Percentiles rank a stretch among this genome's conserved stretches.
Conservation (phyloP, 1,140 invertebrate species). For the Saxidomus purpurata region DNA sequence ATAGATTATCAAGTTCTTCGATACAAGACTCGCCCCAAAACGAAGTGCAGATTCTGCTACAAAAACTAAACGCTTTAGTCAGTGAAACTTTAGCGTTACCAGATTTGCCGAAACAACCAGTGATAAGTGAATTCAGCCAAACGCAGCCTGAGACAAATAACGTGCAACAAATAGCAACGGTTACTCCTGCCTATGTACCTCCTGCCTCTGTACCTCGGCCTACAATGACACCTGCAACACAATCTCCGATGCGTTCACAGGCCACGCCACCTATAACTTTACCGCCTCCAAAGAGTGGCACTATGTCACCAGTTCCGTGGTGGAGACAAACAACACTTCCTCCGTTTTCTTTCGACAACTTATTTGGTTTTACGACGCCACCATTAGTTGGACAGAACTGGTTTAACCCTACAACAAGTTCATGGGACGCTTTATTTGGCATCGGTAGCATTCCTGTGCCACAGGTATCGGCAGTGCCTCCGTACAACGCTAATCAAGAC, state of each 20-base stretch:
- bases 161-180: not conserved
- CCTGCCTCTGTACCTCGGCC: not conserved
- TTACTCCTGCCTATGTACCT: not conserved
- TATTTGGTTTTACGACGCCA: conserved; percentile 20
- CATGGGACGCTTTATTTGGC: conserved; percentile 23
- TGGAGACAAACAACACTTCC: conserved; percentile 2
- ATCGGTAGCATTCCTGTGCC: not conserved
- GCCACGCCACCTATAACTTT: not conserved
- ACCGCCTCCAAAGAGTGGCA: not conserved
- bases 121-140: not conserved
- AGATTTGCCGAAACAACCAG: not conserved
- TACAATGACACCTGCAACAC: not conserved
- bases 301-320: not conserved
- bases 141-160: not conserved
- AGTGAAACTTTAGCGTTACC: not conserved
- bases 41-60: conserved; percentile 3
- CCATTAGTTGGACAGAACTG: not conserved
- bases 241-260: not conserved
- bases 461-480: not conserved
- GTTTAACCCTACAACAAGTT: not conserved
- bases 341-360: conserved; percentile 2
- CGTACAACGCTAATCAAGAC: not conserved
- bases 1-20: not conserved
- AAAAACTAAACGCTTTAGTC: not conserved
- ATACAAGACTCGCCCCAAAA: not conserved